phyloP scores from a whole-genome alignment of 1,140 invertebrate genomes.

The Heliconius eleuchia region DNA sequence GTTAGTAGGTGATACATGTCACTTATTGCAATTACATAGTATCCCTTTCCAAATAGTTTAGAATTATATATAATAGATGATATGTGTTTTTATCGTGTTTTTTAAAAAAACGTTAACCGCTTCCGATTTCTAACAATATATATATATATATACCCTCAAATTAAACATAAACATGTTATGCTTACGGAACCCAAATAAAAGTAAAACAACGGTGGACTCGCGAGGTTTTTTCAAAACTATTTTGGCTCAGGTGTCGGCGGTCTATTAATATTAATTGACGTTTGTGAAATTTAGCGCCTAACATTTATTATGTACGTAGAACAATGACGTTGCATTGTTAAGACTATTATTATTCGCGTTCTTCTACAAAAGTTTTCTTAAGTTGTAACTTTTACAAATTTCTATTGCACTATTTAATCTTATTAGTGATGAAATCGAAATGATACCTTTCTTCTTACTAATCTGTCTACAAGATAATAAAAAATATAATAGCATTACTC shows the following conservation, averaged over 20 bases:
- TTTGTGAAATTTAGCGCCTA: conserved; percentile 68
- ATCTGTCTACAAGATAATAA: neutral
- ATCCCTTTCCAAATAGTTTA: too few relatives aligned
- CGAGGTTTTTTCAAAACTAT: conserved; percentile 54
- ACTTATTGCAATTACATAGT: too few relatives aligned
- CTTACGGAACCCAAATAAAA: conserved; percentile 55
- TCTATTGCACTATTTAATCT: neutral
- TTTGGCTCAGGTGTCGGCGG: conserved; percentile 75
- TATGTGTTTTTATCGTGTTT: too few relatives aligned
- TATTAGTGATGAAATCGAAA: neutral
- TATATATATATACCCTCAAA: too few relatives aligned
- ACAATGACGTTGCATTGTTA: conserved; percentile 72
- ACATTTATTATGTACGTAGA: conserved; percentile 56
- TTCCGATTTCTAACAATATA: too few relatives aligned
- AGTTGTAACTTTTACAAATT: conserved; percentile 24
- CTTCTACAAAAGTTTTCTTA: conserved; percentile 46
- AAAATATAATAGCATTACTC: too few relatives aligned
- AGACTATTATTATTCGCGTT: conserved; percentile 50
- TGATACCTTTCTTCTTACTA: neutral
- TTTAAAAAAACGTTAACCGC: too few relatives aligned
- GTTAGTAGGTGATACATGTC: too few relatives aligned
- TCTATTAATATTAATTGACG: conserved; percentile 80
- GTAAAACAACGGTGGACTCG: conserved; percentile 45
- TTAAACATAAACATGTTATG: neutral
- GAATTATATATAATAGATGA: too few relatives aligned